A percentile compares a stretch with the other conserved stretches of the same genome.
Conservation (phyloP, 92 coral and sea anemone species). For the Zoanthus sansibaricus region DNA sequence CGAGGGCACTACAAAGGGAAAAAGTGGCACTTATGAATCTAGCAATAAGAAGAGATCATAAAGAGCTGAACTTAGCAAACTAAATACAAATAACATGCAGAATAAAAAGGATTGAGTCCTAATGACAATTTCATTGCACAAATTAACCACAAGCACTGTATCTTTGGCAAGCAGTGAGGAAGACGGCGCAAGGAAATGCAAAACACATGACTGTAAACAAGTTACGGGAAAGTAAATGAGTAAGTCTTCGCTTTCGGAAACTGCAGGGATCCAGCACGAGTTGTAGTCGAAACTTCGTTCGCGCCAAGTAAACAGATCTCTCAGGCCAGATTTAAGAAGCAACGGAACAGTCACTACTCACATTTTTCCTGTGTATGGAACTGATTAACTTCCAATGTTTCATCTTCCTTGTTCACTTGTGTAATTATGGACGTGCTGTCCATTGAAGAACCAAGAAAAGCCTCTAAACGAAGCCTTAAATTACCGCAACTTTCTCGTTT, state of each 20-base stretch:
- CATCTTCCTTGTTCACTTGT: conserved; percentile 98
- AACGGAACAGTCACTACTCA: conserved; percentile 72
- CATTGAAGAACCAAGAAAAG: conserved; percentile 68
- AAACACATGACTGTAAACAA: conserved; percentile 31
- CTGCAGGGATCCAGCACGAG: conserved; percentile 19
- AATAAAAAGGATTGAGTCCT: conserved; percentile 31
- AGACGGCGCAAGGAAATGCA: conserved; percentile 25
- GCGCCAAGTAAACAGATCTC: conserved; percentile 47
- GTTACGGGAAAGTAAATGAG: conserved; percentile 27
- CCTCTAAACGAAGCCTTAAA: conserved; percentile 35
- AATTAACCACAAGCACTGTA: conserved; percentile 52
- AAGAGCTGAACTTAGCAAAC: conserved; percentile 32
- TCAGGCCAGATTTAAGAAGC: conserved; percentile 31
- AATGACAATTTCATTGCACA: conserved; percentile 59
- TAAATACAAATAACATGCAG: conserved; percentile 22
- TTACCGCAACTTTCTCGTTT: conserved; percentile 33
- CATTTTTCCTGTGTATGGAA: conserved; percentile 79
- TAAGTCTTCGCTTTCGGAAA: not conserved
- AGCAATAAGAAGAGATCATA: conserved; percentile 2
- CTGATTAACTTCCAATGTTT: conserved; percentile 80
- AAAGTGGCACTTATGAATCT: conserved; percentile 13
- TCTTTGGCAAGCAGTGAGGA: conserved; percentile 13
- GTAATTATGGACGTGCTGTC: conserved; percentile 99
- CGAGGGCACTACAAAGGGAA: conserved; percentile 79
- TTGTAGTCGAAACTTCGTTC: conserved; percentile 4